Conservation (phyloP, 2,888 invertebrate genomes). For the Panopea generosa region DNA sequence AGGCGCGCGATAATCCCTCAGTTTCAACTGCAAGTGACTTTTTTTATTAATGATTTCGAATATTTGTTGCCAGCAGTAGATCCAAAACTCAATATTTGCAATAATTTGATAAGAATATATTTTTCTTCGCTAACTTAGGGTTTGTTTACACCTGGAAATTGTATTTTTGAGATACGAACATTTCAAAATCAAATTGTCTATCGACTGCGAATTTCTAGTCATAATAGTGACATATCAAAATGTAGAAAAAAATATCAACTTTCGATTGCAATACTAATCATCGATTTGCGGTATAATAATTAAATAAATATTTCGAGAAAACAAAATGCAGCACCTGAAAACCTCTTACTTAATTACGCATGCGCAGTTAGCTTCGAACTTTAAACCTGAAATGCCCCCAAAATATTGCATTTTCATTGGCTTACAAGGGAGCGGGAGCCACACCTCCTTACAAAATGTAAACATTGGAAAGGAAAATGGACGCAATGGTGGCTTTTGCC, state of each 20-base stretch:
- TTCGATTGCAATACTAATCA: neutral
- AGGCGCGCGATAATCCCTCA: neutral
- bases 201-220: too few species aligned
- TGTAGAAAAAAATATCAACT: constrained; percentile 23
- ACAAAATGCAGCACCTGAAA: neutral
- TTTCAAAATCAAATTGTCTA: too few species aligned
- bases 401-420: constrained; percentile 66
- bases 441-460: constrained; percentile 54
- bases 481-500: constrained; percentile 62
- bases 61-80: too few species aligned
- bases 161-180: too few species aligned
- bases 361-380: constrained; percentile 33
- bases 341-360: constrained; percentile 18
- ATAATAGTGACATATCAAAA: constrained; percentile 48
- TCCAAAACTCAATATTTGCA: too few species aligned
- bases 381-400: constrained; percentile 44
- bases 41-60: too few species aligned
- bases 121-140: too few species aligned
- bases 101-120: too few species aligned
- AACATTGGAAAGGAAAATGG: constrained; percentile 57
- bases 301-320: constrained; percentile 43
- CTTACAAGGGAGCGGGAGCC: constrained; percentile 46
- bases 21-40: neutral
- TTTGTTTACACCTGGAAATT: too few species aligned
- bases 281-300: constrained; percentile 55